These are phyloP conservation scores for Delphinapterus leucas DNA, from an alignment of 2,113 vertebrate species.

Conservation along the genomic window DNA sequence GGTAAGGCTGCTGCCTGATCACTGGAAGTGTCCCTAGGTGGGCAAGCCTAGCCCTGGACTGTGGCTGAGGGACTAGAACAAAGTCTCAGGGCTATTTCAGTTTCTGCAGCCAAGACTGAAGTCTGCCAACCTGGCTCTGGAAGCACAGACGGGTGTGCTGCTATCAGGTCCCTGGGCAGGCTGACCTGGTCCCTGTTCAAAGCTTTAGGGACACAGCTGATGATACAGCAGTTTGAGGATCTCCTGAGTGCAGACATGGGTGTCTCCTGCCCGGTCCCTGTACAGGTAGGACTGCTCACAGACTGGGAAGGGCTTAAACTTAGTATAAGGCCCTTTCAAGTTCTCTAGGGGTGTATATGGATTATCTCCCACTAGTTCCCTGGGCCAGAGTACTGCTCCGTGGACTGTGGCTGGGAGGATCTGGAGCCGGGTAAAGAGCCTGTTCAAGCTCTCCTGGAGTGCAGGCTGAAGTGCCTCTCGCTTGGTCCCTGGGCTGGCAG, in stretches of 20 bases:
- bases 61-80: not conserved
- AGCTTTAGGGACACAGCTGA: not conserved
- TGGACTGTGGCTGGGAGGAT: not conserved
- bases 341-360: not conserved
- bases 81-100: not conserved
- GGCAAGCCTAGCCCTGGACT: not conserved
- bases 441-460: not conserved
- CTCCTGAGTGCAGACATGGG: not conserved
- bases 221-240: not conserved
- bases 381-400: not conserved
- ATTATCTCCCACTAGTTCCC: no score
- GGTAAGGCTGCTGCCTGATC: not conserved
- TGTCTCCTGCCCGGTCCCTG: not conserved
- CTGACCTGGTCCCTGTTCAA: not conserved
- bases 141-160: not conserved
- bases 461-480: not conserved
- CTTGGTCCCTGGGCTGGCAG: not conserved
- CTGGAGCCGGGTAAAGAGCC: not conserved
- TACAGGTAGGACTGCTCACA: not conserved
- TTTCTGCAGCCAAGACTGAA: not conserved
- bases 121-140: not conserved
- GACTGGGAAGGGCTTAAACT: not conserved
- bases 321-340: not conserved
- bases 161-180: not conserved
- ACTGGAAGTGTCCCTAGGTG: not conserved